A percentile compares a stretch with the other conserved stretches of the same genome.
Conservation (phyloP, 2,113 vertebrate genomes). For the Xenopus borealis region DNA sequence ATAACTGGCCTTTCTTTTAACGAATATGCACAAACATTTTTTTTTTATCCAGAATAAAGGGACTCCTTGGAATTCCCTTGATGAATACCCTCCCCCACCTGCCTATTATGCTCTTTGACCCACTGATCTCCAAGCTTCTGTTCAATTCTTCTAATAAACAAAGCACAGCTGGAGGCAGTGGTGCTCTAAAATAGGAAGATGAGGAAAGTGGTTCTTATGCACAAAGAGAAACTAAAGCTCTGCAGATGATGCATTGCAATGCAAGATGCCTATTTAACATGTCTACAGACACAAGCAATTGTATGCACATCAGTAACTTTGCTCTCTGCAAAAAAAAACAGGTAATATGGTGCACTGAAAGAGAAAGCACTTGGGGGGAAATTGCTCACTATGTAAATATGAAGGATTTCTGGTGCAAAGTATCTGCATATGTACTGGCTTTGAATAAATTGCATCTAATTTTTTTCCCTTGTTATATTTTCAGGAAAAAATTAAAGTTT, state of each 20-base stretch:
- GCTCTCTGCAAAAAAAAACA: neutral
- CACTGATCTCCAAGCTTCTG: slow-evolving; percentile 19
- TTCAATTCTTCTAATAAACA: slow-evolving; percentile 27
- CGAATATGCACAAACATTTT: no score
- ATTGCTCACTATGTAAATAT: no score
- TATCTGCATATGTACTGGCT: no score
- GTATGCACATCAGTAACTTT: neutral
- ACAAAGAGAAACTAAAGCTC: slow-evolving; percentile 6
- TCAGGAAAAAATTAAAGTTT: no score
- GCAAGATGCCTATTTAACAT: slow-evolving; percentile 2
- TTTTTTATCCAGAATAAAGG: no score
- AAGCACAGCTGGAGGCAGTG: slow-evolving; percentile 25
- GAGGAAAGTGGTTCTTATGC: neutral
- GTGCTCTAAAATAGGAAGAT: slow-evolving; percentile 9
- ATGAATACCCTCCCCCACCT: slow-evolving; percentile 35
- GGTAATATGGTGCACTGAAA: neutral
- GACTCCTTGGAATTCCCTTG: neutral
- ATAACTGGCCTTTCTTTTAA: no score
- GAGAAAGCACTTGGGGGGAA: no score
- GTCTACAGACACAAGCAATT: neutral
- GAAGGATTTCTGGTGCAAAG: no score
- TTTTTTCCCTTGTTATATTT: no score
- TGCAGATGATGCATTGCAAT: slow-evolving; percentile 7
- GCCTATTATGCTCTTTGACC: slow-evolving; percentile 18
- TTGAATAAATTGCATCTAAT: no score